These are phyloP conservation scores for Lasioglossum morio DNA, from an alignment of 2,888 invertebrate species.

Conservation along the genomic window DNA sequence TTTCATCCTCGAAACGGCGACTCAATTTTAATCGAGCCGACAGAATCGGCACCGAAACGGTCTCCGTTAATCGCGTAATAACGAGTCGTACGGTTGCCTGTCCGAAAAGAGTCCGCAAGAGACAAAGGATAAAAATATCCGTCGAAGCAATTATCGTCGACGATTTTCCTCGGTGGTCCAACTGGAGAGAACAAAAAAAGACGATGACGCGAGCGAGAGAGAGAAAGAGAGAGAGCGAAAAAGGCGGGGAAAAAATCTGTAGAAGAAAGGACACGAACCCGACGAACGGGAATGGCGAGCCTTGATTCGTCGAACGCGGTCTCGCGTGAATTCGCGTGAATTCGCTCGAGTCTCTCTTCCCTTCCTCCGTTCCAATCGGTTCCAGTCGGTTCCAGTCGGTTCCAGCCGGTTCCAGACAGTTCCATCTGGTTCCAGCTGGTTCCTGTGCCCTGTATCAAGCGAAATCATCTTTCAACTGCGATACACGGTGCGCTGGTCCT, in stretches of 20 bases:
- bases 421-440: not conserved
- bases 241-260: not conserved
- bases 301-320: slow-evolving; percentile 37
- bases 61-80: slow-evolving; percentile 3
- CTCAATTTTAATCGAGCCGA: not conserved
- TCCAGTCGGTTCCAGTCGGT: too few species aligned
- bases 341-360: slow-evolving; percentile 16
- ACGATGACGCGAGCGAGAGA: not conserved
- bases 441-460: slow-evolving; percentile 23
- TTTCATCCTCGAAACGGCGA: not conserved
- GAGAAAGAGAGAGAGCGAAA: not conserved
- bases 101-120: not conserved
- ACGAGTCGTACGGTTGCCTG: not conserved
- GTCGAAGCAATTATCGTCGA: slow-evolving; percentile 3
- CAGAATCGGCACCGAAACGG: not conserved
- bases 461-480: slow-evolving; percentile 46
- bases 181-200: not conserved
- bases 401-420: too few species aligned
- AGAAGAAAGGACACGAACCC: slow-evolving; percentile 18
- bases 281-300: slow-evolving; percentile 27
- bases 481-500: slow-evolving; percentile 22
- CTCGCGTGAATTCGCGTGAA: slow-evolving; percentile 38
- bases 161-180: not conserved
- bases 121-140: slow-evolving; percentile 14
- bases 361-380: not conserved